These are phyloP conservation scores for Parelbella ahira DNA, from an alignment of 2,888 invertebrate genomes.

Conservation along the genomic window DNA sequence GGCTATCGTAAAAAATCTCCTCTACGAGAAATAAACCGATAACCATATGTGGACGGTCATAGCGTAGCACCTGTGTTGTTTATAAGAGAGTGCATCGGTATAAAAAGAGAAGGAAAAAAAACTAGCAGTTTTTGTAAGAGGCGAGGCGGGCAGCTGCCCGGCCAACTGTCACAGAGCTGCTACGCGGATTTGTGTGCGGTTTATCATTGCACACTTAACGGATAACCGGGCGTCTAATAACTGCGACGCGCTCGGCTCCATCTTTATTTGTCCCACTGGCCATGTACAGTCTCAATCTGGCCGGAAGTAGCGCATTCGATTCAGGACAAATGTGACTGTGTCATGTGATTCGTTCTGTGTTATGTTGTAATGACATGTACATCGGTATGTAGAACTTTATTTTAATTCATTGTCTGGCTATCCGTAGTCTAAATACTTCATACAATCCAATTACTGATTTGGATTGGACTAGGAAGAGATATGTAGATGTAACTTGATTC, in stretches of 20 bases:
- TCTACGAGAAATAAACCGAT: slow-evolving; percentile 58
- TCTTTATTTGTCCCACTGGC: no score
- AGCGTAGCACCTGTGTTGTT: slow-evolving; percentile 78
- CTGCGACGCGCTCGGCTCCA: slow-evolving; percentile 30
- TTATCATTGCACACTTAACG: slow-evolving; percentile 57
- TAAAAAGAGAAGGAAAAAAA: slow-evolving; percentile 77
- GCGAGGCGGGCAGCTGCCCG: slow-evolving; percentile 73
- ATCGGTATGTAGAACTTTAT: no score
- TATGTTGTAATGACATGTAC: no score
- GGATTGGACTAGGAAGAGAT: no score
- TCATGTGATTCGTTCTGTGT: no score
- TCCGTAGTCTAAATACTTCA: no score
- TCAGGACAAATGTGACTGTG: no score
- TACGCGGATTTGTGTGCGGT: slow-evolving; percentile 62
- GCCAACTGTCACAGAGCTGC: slow-evolving; percentile 71
- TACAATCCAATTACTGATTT: no score
- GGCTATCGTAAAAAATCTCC: slow-evolving; percentile 57
- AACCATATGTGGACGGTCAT: slow-evolving; percentile 77
- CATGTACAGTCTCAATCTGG: no score
- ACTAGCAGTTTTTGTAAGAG: slow-evolving; percentile 75
- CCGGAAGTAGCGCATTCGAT: no score
- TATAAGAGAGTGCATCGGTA: slow-evolving; percentile 74
- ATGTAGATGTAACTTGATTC: no score
- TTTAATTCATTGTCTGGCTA: no score
- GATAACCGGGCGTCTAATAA: slow-evolving; percentile 51